These are phyloP conservation scores for Siniperca scherzeri DNA, from an alignment of 2,797 vertebrate genomes.

Conservation along the genomic window DNA sequence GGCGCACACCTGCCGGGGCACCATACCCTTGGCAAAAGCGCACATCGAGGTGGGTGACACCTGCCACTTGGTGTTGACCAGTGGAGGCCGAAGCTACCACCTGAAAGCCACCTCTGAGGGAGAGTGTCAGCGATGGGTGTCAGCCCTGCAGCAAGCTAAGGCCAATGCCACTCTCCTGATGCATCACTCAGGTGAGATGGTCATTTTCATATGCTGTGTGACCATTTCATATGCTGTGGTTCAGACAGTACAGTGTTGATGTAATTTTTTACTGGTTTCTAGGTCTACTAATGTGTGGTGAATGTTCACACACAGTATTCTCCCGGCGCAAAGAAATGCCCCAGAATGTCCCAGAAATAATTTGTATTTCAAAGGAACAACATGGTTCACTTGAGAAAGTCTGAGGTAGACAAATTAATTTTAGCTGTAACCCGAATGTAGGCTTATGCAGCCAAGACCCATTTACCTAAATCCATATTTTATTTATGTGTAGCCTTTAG, in stretches of 20 bases:
- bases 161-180: constrained; percentile 90
- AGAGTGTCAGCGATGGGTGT: constrained; percentile 94
- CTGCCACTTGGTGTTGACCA: constrained; percentile 92
- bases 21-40: constrained; percentile 91
- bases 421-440: constrained; percentile 53
- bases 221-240: neutral
- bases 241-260: neutral
- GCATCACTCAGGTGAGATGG: constrained; percentile 83
- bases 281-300: neutral
- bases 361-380: constrained; percentile 14
- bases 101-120: constrained; percentile 93
- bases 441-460: constrained; percentile 44
- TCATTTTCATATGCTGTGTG: neutral
- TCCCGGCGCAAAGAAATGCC: constrained; percentile 9
- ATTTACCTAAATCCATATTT: constrained; percentile 52
- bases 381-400: constrained; percentile 7
- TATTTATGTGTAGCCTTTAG: constrained; percentile 14
- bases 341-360: neutral
- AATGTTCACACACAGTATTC: neutral
- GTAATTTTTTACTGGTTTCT: neutral
- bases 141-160: constrained; percentile 92
- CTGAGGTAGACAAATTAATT: constrained; percentile 37
- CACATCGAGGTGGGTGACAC: constrained; percentile 94
- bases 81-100: constrained; percentile 93
- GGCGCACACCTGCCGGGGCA: constrained; percentile 96